Evolutionary conservation across 2,113 vertebrate genomes (phyloP).

Genomic region (Peromyscus polionotus): DNA sequence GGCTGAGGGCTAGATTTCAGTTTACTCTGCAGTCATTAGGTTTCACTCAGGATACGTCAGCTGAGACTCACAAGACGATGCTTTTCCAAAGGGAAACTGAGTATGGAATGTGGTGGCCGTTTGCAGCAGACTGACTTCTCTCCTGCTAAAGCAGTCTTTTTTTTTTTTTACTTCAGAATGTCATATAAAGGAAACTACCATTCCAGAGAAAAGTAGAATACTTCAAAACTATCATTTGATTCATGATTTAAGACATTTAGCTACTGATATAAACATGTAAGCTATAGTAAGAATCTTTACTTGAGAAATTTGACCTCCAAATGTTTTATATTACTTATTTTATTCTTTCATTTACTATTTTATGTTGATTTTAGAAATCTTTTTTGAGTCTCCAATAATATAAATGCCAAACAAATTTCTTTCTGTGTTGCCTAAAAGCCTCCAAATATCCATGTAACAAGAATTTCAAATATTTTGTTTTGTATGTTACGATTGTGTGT

Average conservation of each 20-base stretch:
- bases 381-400: conserved; percentile 18
- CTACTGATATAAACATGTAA: conserved; percentile 1
- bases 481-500: not conserved
- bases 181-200: not conserved
- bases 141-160: not conserved
- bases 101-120: conserved; percentile 7
- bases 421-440: not conserved
- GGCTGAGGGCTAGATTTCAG: conserved; percentile 25
- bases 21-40: not conserved
- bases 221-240: conserved; percentile 53
- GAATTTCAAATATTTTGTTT: not conserved
- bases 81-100: not conserved
- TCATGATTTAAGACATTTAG: conserved; percentile 40
- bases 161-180: not conserved
- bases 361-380: conserved; percentile 17
- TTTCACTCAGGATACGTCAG: not conserved
- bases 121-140: not conserved
- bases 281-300: conserved; percentile 10
- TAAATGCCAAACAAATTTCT: conserved; percentile 25
- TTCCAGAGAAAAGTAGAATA: conserved; percentile 26
- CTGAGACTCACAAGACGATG: not conserved
- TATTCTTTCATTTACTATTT: conserved; percentile 4
- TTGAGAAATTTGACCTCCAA: conserved; percentile 42
- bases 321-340: not conserved
- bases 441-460: not conserved